These are phyloP conservation scores for Galleria mellonella DNA, from an alignment of 1,140 invertebrate genomes.

Conservation along the genomic window DNA sequence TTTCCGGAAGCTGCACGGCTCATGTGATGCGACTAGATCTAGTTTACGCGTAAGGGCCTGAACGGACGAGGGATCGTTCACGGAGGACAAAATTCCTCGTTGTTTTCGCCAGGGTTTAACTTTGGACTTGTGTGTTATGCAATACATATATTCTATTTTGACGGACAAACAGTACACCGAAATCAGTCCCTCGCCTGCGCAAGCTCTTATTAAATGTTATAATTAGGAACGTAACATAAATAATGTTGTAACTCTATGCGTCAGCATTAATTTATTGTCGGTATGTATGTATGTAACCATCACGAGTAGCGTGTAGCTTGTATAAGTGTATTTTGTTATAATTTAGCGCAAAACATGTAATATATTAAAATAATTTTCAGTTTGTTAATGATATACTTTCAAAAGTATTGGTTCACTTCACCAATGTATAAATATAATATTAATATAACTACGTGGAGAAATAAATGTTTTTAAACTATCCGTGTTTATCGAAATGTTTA, in stretches of 20 bases:
- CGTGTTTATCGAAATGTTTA: constrained; percentile 2
- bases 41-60: too few species aligned
- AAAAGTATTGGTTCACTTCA: constrained; percentile 38
- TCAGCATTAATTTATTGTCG: constrained; percentile 48
- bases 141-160: too few species aligned
- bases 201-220: constrained; percentile 10
- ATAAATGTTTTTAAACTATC: constrained; percentile 8
- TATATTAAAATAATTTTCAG: constrained; percentile 40
- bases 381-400: constrained; percentile 33
- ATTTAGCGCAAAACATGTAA: constrained; percentile 63
- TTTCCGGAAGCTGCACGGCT: constrained; percentile 6
- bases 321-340: constrained; percentile 65
- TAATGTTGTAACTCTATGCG: constrained; percentile 17
- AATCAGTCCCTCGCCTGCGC: too few species aligned
- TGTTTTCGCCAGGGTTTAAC: too few species aligned
- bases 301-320: constrained; percentile 48
- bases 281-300: constrained; percentile 45
- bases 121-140: too few species aligned
- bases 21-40: background rate
- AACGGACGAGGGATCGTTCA: too few species aligned
- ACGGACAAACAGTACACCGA: too few species aligned
- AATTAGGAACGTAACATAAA: constrained; percentile 6
- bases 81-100: too few species aligned
- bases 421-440: constrained; percentile 30
- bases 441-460: background rate